These are phyloP conservation scores for Nemotelus pantherinus DNA, from an alignment of 2,888 invertebrate genomes.

Conservation along the genomic window DNA sequence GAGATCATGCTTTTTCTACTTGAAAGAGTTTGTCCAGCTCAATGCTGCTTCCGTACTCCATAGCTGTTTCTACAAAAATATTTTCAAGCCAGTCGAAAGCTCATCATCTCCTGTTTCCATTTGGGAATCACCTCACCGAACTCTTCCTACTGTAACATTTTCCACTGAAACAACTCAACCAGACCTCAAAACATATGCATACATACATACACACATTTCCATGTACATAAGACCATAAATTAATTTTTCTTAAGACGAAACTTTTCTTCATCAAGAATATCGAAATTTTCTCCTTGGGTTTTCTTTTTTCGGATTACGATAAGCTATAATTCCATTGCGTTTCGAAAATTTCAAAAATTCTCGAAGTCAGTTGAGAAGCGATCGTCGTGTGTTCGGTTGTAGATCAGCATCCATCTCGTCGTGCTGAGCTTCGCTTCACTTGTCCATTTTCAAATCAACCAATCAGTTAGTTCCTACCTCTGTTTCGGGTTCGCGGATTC, in stretches of 20 bases:
- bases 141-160: not conserved
- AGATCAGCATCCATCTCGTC: slow-evolving; percentile 14
- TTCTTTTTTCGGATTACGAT: slow-evolving; percentile 20
- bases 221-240: slow-evolving; percentile 3
- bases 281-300: not conserved
- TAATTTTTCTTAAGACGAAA: too few species aligned
- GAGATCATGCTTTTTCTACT: too few species aligned
- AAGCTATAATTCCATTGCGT: slow-evolving; percentile 26
- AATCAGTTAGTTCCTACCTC: not conserved
- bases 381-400: slow-evolving; percentile 45
- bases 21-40: too few species aligned
- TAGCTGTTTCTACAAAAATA: too few species aligned
- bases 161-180: slow-evolving; percentile 1
- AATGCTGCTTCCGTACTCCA: too few species aligned
- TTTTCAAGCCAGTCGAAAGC: too few species aligned
- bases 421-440: slow-evolving; percentile 1
- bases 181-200: not conserved
- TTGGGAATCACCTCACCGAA: too few species aligned
- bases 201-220: slow-evolving; percentile 2
- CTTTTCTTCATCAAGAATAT: too few species aligned
- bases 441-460: not conserved
- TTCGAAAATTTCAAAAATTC: slow-evolving; percentile 31
- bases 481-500: slow-evolving; percentile 6
- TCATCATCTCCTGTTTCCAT: too few species aligned
- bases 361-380: slow-evolving; percentile 49